phyloP scores from a whole-genome alignment of 2,113 vertebrate species.

The Bos indicus region DNA sequence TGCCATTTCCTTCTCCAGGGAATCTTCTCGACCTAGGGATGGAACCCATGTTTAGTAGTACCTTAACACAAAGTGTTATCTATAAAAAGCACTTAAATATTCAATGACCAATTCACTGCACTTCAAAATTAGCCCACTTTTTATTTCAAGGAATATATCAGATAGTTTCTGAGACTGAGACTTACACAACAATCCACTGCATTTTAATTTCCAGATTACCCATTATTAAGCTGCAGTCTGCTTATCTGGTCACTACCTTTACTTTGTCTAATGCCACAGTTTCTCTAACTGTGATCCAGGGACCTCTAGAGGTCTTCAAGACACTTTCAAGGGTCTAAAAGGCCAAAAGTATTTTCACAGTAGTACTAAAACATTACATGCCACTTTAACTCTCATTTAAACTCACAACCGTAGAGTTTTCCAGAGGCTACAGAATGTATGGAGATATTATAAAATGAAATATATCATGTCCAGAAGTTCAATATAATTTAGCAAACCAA shows the following conservation, averaged over 20 bases:
- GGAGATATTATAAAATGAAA: conserved; percentile 11
- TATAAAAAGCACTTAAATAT: conserved; percentile 28
- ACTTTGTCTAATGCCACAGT: background rate
- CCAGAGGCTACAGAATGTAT: background rate
- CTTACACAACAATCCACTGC: background rate
- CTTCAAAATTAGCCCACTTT: conserved; percentile 26
- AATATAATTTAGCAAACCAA: conserved; percentile 17
- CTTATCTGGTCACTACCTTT: background rate
- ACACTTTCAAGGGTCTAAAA: background rate
- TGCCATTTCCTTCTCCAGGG: background rate
- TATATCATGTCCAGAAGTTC: background rate
- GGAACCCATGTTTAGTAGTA: background rate
- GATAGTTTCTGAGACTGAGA: background rate
- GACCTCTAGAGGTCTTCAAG: background rate
- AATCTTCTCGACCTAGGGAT: background rate
- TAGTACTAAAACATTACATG: background rate
- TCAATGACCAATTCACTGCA: background rate
- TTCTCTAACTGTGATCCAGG: background rate
- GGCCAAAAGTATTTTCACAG: conserved; percentile 9
- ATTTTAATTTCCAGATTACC: background rate
- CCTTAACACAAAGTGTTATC: conserved; percentile 4
- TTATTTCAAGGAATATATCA: conserved; percentile 24
- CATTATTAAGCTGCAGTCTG: background rate
- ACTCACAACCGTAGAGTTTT: background rate
- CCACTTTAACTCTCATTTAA: background rate